phyloP scores from a whole-genome alignment of 1,140 invertebrate genomes.

The Meteorus sp. region DNA sequence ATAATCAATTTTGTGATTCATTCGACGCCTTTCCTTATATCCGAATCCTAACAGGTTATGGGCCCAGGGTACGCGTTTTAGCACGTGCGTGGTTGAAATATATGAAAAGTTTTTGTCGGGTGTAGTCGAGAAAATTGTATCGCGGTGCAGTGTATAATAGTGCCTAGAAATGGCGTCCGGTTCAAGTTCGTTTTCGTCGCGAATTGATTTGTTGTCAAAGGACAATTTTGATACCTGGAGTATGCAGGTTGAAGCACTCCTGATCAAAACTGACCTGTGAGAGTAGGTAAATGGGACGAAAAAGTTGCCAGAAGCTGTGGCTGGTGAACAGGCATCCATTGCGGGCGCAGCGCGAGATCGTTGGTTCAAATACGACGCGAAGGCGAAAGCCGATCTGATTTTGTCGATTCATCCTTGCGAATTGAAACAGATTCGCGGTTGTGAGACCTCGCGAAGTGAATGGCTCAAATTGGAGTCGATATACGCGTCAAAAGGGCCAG shows the following conservation, averaged over 20 bases:
- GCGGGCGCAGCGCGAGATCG: slow-evolving; percentile 16
- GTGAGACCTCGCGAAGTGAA: slow-evolving; percentile 28
- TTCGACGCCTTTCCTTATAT: too few species aligned
- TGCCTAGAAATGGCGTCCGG: too few species aligned
- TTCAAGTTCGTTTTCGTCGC: background rate
- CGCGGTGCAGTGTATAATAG: too few species aligned
- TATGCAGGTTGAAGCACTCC: background rate
- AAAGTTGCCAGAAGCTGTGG: background rate
- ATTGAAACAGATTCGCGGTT: slow-evolving; percentile 31
- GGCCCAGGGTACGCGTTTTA: too few species aligned
- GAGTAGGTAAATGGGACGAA: background rate
- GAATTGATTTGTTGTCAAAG: background rate
- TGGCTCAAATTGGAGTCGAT: slow-evolving; percentile 24
- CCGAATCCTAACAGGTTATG: too few species aligned
- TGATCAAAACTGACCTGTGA: background rate
- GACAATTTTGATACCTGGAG: background rate
- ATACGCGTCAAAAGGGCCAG: slow-evolving; percentile 23
- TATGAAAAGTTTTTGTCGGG: too few species aligned
- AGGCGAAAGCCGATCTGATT: slow-evolving; percentile 33
- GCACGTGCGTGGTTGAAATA: too few species aligned
- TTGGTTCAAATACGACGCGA: too few species aligned
- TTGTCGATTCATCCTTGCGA: slow-evolving; percentile 27
- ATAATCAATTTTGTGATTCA: too few species aligned
- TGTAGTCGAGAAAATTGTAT: too few species aligned
- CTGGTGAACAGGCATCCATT: background rate